Conservation (phyloP, 2,113 vertebrate genomes). For the Pedionomus torquatus region DNA sequence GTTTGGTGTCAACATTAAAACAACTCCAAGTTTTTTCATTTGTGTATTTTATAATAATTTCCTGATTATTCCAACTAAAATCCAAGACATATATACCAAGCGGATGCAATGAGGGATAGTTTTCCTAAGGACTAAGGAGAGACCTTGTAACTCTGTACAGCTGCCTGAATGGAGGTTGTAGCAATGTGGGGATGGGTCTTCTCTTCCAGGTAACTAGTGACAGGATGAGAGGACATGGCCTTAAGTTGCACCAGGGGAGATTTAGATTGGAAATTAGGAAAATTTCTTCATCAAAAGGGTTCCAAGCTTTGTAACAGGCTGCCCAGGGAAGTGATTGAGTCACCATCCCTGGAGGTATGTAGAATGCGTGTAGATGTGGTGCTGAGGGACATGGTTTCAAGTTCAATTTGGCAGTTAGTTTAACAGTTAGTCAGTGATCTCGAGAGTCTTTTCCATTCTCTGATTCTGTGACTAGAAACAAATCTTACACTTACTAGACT, state of each 20-base stretch:
- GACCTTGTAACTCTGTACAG: neutral
- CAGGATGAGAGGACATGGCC: neutral
- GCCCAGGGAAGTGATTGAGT: neutral
- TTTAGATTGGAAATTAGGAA: neutral
- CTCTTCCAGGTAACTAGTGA: neutral
- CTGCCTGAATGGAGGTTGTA: neutral
- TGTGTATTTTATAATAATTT: neutral
- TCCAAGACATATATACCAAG: neutral
- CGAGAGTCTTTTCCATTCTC: neutral
- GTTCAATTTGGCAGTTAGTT: neutral
- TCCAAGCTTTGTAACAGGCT: neutral
- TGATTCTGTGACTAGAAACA: neutral
- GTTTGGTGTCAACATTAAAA: neutral
- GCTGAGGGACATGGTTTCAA: neutral
- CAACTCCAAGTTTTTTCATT: neutral
- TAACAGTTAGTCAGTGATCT: neutral
- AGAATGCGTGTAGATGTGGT: neutral
- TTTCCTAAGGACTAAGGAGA: neutral
- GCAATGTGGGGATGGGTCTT: neutral
- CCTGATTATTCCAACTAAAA: neutral
- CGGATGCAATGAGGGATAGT: neutral
- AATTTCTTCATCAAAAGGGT: neutral
- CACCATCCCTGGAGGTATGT: neutral
- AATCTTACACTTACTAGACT: neutral
- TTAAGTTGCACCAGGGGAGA: too few species aligned